Base-by-base conservation (phyloP, 2,113 vertebrate genomes). In the Syngnathoides biaculeatus region DNA sequence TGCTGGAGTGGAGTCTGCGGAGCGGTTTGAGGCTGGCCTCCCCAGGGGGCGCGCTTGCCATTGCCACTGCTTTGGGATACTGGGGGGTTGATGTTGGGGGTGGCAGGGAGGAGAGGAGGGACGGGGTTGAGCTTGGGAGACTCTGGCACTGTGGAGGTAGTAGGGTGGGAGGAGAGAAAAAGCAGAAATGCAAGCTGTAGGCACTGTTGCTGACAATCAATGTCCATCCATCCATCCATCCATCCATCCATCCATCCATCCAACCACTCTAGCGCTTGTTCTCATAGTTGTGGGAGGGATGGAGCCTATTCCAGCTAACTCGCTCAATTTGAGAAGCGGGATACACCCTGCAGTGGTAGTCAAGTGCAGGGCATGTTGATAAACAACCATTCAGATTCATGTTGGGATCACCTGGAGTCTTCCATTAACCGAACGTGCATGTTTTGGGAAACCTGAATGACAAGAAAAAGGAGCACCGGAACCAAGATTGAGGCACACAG, bases 51-150 rank as follows among this genome's bases (percentile, higher is more conserved):
- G 27, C 95, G 94, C 87, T 96, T 97, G 94, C 96, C 96, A 99
- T 98, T 95, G 92, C 92, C 93, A 92, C 93, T 92, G 90, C 87
- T 93, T 87, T 91, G 84, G 89, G 93, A 91, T 93, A 90, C 93
- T 89, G 93, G 87, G 83, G 93, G 89, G 91, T 89, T 92, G 89
- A 92, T 88, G 89, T 92, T 85, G 92, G 93, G 88, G 90, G 92
- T 90, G 91, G 91, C 86, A 89, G 94, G 91, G 87, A 93, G 93
- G 93, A 92, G 93, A 93, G 93, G 94, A 94, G 93, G 93, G 94
- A 90, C 89, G 87, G 95, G 92, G 91, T 94, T 92, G 93, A 89
- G 93, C 92, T 95, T 96, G 92, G 92, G 92, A 92, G 93, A 92
- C 92, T 98, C 95, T 94, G 96, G 95, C 94, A 97, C 96, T 98